These are phyloP conservation scores for Hyposmocoma kahamanoa DNA, from an alignment of 1,140 invertebrate species.

Conservation along the genomic window DNA sequence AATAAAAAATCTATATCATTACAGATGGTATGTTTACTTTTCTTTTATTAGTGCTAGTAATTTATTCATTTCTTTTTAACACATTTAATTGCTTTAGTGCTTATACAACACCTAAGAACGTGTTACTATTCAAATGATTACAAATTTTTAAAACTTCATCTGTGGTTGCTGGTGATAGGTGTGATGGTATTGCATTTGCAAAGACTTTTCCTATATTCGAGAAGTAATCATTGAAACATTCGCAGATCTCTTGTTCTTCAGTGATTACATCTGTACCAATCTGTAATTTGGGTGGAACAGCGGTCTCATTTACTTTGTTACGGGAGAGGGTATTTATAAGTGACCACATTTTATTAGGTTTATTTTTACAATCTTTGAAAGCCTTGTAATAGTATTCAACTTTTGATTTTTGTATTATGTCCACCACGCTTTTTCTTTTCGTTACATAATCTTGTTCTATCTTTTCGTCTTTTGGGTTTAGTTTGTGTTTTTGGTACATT, in stretches of 20 bases:
- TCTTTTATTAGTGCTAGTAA: too few species aligned
- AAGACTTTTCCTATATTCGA: too few species aligned
- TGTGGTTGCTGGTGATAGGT: too few species aligned
- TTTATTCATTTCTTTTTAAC: too few species aligned
- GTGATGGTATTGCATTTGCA: too few species aligned
- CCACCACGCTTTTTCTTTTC: not conserved
- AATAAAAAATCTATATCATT: too few species aligned
- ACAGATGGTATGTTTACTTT: too few species aligned
- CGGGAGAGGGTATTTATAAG: conserved; percentile 12
- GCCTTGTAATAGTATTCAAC: not conserved
- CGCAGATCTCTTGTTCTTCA: conserved; percentile 17
- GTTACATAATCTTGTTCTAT: not conserved
- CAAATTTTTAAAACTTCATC: too few species aligned
- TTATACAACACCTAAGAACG: too few species aligned
- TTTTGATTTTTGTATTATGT: not conserved
- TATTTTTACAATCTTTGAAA: not conserved
- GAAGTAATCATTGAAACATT: conserved; percentile 24
- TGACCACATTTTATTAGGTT: conserved; percentile 19
- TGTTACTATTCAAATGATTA: too few species aligned
- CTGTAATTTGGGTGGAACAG: conserved; percentile 1
- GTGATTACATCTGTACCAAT: not conserved
- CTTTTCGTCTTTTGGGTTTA: not conserved
- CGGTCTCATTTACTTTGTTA: conserved; percentile 13
- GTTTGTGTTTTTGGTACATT: not conserved
- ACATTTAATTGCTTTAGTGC: too few species aligned